These are phyloP conservation scores for Hycleus phaleratus DNA, from an alignment of 1,140 invertebrate species.

Conservation along the genomic window DNA sequence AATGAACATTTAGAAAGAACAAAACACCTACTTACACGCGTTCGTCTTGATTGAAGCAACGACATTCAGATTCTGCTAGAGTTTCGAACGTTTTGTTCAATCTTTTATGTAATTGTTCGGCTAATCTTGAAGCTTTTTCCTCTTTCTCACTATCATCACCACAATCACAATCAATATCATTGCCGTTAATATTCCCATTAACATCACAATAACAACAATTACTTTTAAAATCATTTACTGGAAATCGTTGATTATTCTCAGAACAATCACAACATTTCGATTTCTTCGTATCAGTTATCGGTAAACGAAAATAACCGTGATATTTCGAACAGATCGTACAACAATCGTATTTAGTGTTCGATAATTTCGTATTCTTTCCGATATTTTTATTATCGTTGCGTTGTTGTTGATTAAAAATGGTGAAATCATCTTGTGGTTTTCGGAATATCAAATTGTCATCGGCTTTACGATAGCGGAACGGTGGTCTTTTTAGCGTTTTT, in stretches of 20 bases:
- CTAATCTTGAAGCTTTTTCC: slow-evolving; percentile 12
- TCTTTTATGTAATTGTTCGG: slow-evolving; percentile 23
- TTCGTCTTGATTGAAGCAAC: no score
- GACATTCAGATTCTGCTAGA: no score
- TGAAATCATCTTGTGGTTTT: slow-evolving; percentile 13
- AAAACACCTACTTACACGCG: no score
- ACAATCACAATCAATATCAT: not conserved
- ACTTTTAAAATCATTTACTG: no score
- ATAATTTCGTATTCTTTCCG: no score
- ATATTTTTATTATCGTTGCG: no score
- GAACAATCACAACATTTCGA: no score
- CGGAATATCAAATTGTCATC: slow-evolving; percentile 30
- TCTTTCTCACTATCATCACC: not conserved
- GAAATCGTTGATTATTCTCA: no score
- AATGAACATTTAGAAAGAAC: no score
- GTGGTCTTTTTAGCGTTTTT: slow-evolving; percentile 16
- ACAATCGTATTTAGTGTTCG: slow-evolving; percentile 9
- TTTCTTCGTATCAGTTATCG: not conserved
- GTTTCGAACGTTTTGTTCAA: slow-evolving; percentile 15
- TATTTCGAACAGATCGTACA: slow-evolving; percentile 34
- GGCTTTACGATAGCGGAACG: slow-evolving; percentile 29
- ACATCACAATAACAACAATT: not conserved
- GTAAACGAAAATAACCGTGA: slow-evolving; percentile 25
- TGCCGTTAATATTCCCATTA: not conserved
- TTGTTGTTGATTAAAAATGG: no score